Conservation (phyloP, 2,888 invertebrate genomes). For the Trachelus troglodyta region DNA sequence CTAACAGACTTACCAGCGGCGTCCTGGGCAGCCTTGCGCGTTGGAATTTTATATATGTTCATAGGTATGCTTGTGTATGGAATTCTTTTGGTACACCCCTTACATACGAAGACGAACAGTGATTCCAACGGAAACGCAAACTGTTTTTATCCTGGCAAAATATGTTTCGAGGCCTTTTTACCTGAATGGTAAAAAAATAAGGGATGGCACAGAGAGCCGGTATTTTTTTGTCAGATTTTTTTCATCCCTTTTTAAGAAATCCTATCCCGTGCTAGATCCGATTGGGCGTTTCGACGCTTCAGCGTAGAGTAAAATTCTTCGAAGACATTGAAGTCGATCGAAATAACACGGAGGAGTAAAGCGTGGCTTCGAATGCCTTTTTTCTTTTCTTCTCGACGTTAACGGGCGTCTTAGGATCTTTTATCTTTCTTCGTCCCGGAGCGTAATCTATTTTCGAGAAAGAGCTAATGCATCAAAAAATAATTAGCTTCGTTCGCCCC, state of each 20-base stretch:
- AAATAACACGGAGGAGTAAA: not conserved
- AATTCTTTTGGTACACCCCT: not conserved
- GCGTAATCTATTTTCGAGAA: conserved; percentile 43
- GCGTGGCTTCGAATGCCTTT: not conserved
- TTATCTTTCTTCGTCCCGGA: not conserved
- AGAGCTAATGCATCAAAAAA: conserved; percentile 38
- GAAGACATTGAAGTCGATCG: not conserved
- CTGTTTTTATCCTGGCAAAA: not conserved
- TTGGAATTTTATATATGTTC: not conserved
- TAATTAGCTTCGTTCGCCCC: conserved; percentile 40
- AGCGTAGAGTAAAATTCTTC: not conserved
- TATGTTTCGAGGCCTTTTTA: conserved; percentile 26
- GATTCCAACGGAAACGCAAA: not conserved
- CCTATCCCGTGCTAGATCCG: conserved; percentile 14
- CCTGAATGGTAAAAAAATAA: conserved; percentile 25
- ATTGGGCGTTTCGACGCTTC: not conserved
- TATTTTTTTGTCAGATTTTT: conserved; percentile 17
- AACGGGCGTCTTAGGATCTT: not conserved
- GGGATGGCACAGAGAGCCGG: not conserved
- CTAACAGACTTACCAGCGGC: not conserved
- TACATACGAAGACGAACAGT: not conserved
- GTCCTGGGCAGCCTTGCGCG: not conserved
- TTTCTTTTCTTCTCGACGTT: not conserved
- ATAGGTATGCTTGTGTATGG: not conserved
- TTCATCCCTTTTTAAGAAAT: conserved; percentile 33